Percentiles rank a stretch among this genome's conserved stretches.
These are phyloP conservation scores for Salvator merianae DNA, from an alignment of 2,113 vertebrate genomes.

Conservation along the genomic window DNA sequence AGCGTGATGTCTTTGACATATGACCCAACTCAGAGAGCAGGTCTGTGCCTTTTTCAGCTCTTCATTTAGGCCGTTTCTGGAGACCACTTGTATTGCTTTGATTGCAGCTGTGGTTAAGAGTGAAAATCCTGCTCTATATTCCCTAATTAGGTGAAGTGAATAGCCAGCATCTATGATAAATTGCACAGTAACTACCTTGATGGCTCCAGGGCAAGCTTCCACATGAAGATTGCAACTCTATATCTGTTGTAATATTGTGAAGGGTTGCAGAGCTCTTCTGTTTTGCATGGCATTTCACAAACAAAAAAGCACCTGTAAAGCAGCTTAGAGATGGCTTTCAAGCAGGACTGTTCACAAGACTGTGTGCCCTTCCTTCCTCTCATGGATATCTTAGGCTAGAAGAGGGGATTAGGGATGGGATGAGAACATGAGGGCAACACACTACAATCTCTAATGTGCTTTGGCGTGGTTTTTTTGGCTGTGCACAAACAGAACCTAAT, in stretches of 20 bases:
- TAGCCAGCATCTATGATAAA: not conserved
- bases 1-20: not conserved
- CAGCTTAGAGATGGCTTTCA: no score
- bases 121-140: not conserved
- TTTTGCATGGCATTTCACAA: not conserved
- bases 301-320: no score
- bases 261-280: not conserved
- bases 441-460: no score
- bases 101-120: not conserved
- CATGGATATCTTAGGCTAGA: no score
- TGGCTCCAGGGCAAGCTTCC: no score
- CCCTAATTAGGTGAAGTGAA: not conserved
- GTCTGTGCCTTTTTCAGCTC: not conserved
- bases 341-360: no score
- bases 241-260: not conserved
- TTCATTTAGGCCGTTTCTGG: not conserved
- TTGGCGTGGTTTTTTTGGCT: no score
- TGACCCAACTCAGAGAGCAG: not conserved
- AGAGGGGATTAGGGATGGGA: no score
- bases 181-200: not conserved
- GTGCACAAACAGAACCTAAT: not conserved
- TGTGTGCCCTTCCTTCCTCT: no score
- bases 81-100: no score
- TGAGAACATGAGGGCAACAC: no score
- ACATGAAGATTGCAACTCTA: not conserved